Evolutionary conservation across 1,140 invertebrate genomes (phyloP).

Genomic region (Papilio machaon): DNA sequence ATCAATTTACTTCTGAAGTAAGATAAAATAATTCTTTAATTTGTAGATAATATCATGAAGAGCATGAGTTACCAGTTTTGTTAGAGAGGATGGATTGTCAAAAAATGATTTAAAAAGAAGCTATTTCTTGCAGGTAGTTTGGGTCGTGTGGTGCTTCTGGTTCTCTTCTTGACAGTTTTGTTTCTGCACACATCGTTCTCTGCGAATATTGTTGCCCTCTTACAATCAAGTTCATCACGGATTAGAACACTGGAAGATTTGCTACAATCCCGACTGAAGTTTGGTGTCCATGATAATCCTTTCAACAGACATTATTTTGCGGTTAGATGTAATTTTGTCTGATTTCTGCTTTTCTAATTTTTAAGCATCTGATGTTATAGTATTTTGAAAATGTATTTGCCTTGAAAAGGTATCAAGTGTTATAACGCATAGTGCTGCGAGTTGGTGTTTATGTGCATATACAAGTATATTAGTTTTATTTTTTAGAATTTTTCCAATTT

Average conservation of each 20-base stretch:
- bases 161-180: conserved; percentile 80
- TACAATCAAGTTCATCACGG: conserved; percentile 84
- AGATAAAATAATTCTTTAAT: too few relatives aligned
- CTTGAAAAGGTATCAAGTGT: not conserved
- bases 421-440: not conserved
- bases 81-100: too few relatives aligned
- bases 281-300: conserved; percentile 84
- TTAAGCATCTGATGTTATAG: too few relatives aligned
- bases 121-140: conserved; percentile 61
- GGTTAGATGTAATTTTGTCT: conserved; percentile 65
- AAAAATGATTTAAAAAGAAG: not conserved
- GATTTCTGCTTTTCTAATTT: too few relatives aligned
- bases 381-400: too few relatives aligned
- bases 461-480: not conserved
- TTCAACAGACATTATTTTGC: conserved; percentile 86
- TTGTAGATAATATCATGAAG: not conserved
- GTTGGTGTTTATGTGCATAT: not conserved
- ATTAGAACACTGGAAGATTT: conserved; percentile 84
- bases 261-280: conserved; percentile 82
- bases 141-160: conserved; percentile 80
- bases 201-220: conserved; percentile 85
- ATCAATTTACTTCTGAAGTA: too few relatives aligned
- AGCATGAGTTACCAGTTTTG: too few relatives aligned
- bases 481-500: conserved; percentile 39
- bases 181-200: conserved; percentile 85